Evolutionary conservation across 2,797 vertebrate genomes (phyloP).

Genomic region (Phalloptychus januarius): DNA sequence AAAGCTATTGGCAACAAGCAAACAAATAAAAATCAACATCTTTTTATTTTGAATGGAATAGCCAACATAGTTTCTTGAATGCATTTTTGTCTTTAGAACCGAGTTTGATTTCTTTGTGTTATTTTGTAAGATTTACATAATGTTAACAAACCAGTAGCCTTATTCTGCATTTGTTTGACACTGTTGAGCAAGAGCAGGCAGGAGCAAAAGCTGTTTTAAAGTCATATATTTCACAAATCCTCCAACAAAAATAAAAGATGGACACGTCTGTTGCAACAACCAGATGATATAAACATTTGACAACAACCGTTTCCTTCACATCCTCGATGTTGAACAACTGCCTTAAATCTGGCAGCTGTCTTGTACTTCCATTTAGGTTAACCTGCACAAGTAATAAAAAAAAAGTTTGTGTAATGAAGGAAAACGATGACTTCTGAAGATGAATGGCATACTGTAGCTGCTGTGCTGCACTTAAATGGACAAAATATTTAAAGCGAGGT

Average conservation of each 20-base stretch:
- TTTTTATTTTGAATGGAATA: neutral
- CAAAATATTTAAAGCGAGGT: neutral
- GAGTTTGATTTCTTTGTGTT: neutral
- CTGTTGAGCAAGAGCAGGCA: neutral
- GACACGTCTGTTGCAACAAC: neutral
- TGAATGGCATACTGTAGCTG: neutral
- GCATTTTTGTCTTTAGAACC: neutral
- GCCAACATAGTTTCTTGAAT: neutral
- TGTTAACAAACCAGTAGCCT: neutral
- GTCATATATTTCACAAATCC: slow-evolving; percentile 1
- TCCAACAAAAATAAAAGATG: neutral
- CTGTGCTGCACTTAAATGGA: neutral
- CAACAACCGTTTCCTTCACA: slow-evolving; percentile 7
- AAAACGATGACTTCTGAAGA: neutral
- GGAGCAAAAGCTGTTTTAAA: slow-evolving; percentile 1
- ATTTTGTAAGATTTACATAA: neutral
- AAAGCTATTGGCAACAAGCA: neutral
- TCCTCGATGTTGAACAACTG: slow-evolving; percentile 5
- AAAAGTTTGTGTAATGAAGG: neutral
- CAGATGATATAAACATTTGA: neutral
- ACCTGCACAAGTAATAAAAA: neutral
- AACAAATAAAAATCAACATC: neutral
- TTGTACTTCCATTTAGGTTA: neutral
- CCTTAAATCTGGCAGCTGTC: neutral
- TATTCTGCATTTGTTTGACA: neutral